These are phyloP conservation scores for Oenanthe melanoleuca DNA, from an alignment of 2,113 vertebrate genomes.

Conservation along the genomic window DNA sequence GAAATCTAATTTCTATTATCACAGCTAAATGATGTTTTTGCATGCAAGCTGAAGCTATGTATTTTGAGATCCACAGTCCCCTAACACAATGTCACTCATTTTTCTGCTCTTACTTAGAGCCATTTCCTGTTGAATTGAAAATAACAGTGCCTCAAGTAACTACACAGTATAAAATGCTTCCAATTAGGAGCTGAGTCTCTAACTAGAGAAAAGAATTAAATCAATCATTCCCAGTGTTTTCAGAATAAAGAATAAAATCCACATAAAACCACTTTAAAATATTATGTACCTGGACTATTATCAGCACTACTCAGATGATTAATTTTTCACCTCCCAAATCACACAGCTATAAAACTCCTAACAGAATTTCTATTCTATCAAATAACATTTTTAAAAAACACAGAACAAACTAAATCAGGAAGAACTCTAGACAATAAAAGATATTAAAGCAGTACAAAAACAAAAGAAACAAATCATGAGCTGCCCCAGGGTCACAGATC, in stretches of 20 bases:
- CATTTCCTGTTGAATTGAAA: not conserved
- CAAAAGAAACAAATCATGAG: not conserved
- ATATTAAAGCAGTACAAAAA: not conserved
- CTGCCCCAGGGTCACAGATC: not conserved
- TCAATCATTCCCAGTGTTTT: not conserved
- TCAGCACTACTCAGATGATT: not conserved
- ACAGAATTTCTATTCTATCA: not conserved
- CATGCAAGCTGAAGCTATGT: not conserved
- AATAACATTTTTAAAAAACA: not conserved
- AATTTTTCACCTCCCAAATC: not conserved
- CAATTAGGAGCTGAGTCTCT: not conserved
- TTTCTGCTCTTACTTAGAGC: not conserved
- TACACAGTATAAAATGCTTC: not conserved
- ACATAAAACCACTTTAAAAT: not conserved
- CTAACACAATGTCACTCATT: not conserved
- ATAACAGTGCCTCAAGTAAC: not conserved
- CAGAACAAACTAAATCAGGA: not conserved
- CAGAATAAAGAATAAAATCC: not conserved
- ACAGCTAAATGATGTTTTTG: slow-evolving; percentile 45
- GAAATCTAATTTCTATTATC: slow-evolving; percentile 70
- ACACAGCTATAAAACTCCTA: not conserved
- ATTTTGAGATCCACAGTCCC: not conserved
- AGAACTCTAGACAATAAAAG: not conserved
- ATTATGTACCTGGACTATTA: not conserved
- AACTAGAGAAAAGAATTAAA: not conserved